A percentile compares a stretch with the other conserved stretches of the same genome.
Evolutionary conservation across 1,140 invertebrate genomes (phyloP).

Genomic region (Macrobrachium nipponense): DNA sequence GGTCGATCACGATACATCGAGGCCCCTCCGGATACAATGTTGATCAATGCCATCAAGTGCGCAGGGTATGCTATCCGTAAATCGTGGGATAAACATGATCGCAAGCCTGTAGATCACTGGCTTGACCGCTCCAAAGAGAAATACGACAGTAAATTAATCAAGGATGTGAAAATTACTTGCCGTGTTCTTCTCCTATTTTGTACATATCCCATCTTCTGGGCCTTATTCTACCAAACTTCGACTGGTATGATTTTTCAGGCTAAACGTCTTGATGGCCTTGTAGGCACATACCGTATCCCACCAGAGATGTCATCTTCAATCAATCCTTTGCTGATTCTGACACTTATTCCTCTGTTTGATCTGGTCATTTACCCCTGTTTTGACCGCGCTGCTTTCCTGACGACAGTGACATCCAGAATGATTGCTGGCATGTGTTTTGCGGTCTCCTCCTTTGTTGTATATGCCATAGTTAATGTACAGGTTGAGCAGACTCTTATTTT

Average conservation of each 20-base stretch:
- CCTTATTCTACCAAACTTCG: slow-evolving; percentile 88
- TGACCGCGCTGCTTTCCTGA: slow-evolving; percentile 66
- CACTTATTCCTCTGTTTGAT: slow-evolving; percentile 90
- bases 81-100: background rate
- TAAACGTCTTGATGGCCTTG: slow-evolving; percentile 83
- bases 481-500: slow-evolving; percentile 41
- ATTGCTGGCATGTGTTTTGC: slow-evolving; percentile 85
- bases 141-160: slow-evolving; percentile 74
- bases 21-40: slow-evolving; percentile 53
- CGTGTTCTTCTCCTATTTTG: slow-evolving; percentile 81
- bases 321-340: slow-evolving; percentile 86
- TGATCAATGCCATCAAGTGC: slow-evolving; percentile 38
- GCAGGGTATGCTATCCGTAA: slow-evolving; percentile 34
- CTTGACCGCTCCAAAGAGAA: slow-evolving; percentile 76
- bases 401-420: slow-evolving; percentile 80
- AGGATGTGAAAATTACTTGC: slow-evolving; percentile 81
- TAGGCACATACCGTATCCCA: slow-evolving; percentile 69
- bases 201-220: slow-evolving; percentile 90
- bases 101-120: slow-evolving; percentile 75
- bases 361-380: slow-evolving; percentile 73
- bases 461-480: slow-evolving; percentile 81
- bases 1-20: slow-evolving; percentile 50
- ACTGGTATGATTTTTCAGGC: slow-evolving; percentile 93
- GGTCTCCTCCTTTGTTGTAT: slow-evolving; percentile 85
- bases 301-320: slow-evolving; percentile 68